Evolutionary conservation across 2,113 vertebrate genomes (phyloP).

Genomic region (Cheirogaleus medius): DNA sequence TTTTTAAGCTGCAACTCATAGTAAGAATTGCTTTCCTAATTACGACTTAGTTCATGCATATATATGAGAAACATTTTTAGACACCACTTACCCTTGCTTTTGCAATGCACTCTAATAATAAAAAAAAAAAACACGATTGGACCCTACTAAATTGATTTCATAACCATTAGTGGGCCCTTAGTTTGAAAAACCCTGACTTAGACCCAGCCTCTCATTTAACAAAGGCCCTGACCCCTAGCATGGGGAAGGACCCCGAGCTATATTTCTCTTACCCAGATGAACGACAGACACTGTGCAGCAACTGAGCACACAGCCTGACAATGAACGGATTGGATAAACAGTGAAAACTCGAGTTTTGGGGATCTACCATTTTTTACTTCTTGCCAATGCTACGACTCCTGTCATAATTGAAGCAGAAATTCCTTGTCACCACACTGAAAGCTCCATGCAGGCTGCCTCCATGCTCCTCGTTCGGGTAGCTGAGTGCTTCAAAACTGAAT

Average conservation of each 20-base stretch:
- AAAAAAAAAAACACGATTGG: neutral
- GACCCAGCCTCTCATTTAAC: neutral
- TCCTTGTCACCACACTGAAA: neutral
- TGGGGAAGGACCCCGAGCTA: neutral
- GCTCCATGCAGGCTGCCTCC: neutral
- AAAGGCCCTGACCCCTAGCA: neutral
- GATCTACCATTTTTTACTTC: neutral
- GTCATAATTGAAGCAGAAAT: neutral
- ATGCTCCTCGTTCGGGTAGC: neutral
- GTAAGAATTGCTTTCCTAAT: neutral
- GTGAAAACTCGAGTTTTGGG: neutral
- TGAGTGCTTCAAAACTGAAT: neutral
- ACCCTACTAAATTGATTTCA: neutral
- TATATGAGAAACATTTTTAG: neutral
- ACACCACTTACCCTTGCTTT: neutral
- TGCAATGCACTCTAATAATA: neutral
- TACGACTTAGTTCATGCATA: neutral
- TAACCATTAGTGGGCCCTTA: neutral
- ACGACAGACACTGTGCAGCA: rapidly evolving
- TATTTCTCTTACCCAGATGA: neutral
- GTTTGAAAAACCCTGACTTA: neutral
- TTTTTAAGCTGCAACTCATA: neutral
- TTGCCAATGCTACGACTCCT: neutral
- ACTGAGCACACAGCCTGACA: rapidly evolving
- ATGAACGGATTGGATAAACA: neutral